Evolutionary conservation across 2,113 vertebrate genomes (phyloP).

Genomic region (Elgaria multicarinata): DNA sequence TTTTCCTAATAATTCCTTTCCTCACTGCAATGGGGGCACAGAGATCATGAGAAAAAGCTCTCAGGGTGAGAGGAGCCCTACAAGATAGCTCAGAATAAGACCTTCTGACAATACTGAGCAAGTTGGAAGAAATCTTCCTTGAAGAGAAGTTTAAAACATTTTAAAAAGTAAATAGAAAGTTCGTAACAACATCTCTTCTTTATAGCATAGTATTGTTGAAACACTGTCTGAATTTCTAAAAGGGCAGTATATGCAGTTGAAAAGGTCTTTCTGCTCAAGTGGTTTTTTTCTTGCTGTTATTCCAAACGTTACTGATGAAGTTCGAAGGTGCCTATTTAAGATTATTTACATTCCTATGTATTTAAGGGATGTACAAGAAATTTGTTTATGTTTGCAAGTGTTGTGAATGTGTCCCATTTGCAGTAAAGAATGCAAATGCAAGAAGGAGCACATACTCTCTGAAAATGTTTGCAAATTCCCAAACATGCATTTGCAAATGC

Average conservation of each 20-base stretch:
- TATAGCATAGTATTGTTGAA: no score
- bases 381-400: no score
- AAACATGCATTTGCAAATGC: no score
- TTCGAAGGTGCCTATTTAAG: background rate
- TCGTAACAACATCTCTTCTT: background rate
- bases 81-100: background rate
- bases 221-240: background rate
- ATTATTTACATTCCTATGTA: no score
- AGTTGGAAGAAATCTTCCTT: background rate
- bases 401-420: no score
- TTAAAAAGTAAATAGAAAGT: background rate
- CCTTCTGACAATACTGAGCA: background rate
- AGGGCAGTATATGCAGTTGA: background rate
- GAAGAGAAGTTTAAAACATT: background rate
- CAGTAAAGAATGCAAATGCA: no score
- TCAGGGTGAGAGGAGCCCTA: background rate
- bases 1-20: background rate
- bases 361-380: no score
- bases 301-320: background rate
- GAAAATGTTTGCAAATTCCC: no score
- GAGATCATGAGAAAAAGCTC: background rate
- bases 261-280: background rate
- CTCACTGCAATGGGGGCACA: background rate
- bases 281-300: background rate
- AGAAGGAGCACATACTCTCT: no score